Base-by-base conservation (phyloP, 2,113 vertebrate genomes). In the Dicrurus megarhynchus region DNA sequence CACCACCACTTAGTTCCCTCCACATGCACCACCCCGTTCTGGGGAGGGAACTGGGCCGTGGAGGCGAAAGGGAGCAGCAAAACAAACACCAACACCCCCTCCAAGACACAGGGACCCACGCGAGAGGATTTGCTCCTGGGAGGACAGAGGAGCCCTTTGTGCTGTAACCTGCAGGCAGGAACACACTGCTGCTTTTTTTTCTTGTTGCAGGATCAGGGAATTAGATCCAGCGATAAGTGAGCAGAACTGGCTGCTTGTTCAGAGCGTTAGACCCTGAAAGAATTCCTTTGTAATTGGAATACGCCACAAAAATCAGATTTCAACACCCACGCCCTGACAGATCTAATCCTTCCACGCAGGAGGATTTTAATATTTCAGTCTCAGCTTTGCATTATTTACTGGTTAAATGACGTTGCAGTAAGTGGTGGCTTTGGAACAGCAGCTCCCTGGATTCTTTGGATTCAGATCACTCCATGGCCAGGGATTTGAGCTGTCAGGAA, bases 231-330 rank as follows among this genome's bases (percentile, higher is more conserved):
- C 0, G 87, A 96, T 94, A 95, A 94, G 76, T 4, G 35, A 84
- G 82, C 82, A 93, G 76, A 95, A 74, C 71, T 30, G 84, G 84
- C 74, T 91, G 90, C 95, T 96, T 89, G 84, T 91, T 91, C 59
- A 5, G 67, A 85, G 79, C 1, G 11, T 70, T 42, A 86, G 96
- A 70, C 46, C 89, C 90, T 97, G 93, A 96, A 97, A 95, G 95
- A 65, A 95, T 94, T 89, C 95, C 94, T 96, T 93, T 97, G 92
- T 93, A 86, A 86, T 86, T 86, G 86, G 83, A 65, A 92, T 67
- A 90, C 2, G 33, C 89, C 35, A 0, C 85, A 86, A 92, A 93
- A 95, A 93, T 84, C 91, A 89, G 94, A 90, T 95, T 95, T 90
- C 76, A 14, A 57, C 88, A 27, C 85, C 85, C 75, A 42, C 82